A percentile compares a stretch with the other conserved stretches of the same genome.
Evolutionary conservation across 2,797 vertebrate species (phyloP).

Genomic region (Ctenopoma kingsleyae): DNA sequence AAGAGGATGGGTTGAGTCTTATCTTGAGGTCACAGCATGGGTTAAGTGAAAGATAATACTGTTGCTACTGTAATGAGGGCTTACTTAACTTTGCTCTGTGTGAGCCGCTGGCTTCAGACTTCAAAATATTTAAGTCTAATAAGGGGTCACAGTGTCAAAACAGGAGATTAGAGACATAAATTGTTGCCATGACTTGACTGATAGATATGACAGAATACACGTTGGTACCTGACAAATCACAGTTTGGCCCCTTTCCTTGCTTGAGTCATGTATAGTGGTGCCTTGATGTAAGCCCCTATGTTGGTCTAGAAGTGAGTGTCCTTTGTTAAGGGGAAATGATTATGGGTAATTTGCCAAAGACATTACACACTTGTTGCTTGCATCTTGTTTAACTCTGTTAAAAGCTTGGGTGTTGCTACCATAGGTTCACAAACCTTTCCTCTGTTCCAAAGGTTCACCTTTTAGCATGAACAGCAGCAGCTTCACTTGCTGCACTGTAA

Average conservation of each 20-base stretch:
- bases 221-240: not conserved
- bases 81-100: slow-evolving; percentile 20
- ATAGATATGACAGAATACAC: not conserved
- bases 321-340: too few species aligned
- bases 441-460: too few species aligned
- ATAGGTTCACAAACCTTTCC: too few species aligned
- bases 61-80: slow-evolving; percentile 31
- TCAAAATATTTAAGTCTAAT: not conserved
- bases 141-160: not conserved
- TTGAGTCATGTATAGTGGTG: too few species aligned
- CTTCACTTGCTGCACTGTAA: too few species aligned
- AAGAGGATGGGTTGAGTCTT: slow-evolving; percentile 25
- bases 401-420: too few species aligned
- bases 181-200: not conserved
- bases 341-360: too few species aligned
- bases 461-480: too few species aligned
- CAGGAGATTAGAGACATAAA: not conserved
- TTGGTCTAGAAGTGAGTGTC: too few species aligned
- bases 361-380: too few species aligned
- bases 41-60: slow-evolving; percentile 58
- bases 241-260: not conserved
- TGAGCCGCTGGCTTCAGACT: slow-evolving; percentile 1
- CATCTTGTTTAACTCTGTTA: too few species aligned
- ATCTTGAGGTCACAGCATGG: slow-evolving; percentile 56
- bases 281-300: too few species aligned